Percentiles rank a stretch among this genome's conserved stretches.
Evolutionary conservation across 2,797 vertebrate species (phyloP).

Genomic region (Crocidura indochinensis): DNA sequence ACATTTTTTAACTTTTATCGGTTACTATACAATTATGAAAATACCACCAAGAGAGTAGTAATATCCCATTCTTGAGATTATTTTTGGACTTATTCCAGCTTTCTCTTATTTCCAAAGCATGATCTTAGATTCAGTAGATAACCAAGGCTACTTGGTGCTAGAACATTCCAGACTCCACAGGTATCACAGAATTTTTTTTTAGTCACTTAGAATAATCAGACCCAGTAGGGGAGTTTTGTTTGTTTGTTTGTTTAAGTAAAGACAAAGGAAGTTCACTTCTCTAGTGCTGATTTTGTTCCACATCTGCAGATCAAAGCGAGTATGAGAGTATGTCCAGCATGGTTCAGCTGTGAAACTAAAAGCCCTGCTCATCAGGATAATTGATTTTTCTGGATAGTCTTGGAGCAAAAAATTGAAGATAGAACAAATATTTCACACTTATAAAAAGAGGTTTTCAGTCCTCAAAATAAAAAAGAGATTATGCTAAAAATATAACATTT

Average conservation of each 20-base stretch:
- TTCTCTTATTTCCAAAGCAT: slow-evolving; percentile 63
- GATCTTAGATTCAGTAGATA: slow-evolving; percentile 14
- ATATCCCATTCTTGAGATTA: not conserved
- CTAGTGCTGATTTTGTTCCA: slow-evolving; percentile 68
- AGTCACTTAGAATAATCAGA: slow-evolving; percentile 47
- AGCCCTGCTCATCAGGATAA: slow-evolving; percentile 48
- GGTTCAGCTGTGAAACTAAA: slow-evolving; percentile 63
- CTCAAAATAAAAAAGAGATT: slow-evolving; percentile 15
- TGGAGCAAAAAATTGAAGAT: slow-evolving; percentile 45
- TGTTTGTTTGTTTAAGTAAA: slow-evolving; percentile 51
- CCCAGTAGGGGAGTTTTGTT: slow-evolving; percentile 6
- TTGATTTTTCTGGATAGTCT: slow-evolving; percentile 74
- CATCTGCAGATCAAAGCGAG: slow-evolving; percentile 74
- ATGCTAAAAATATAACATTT: not conserved
- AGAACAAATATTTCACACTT: not conserved
- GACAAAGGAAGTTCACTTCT: not conserved
- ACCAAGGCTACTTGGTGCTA: not conserved
- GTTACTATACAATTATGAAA: not conserved
- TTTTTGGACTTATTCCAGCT: slow-evolving; percentile 17
- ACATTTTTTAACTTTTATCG: slow-evolving; percentile 20
- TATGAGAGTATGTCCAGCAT: slow-evolving; percentile 76
- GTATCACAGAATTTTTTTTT: not conserved
- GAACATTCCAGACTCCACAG: slow-evolving; percentile 26
- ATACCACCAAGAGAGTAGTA: slow-evolving; percentile 9
- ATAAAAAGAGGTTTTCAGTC: slow-evolving; percentile 49